phyloP scores from a whole-genome alignment of 2,888 invertebrate species.

The Pachliopta kotzebuea region DNA sequence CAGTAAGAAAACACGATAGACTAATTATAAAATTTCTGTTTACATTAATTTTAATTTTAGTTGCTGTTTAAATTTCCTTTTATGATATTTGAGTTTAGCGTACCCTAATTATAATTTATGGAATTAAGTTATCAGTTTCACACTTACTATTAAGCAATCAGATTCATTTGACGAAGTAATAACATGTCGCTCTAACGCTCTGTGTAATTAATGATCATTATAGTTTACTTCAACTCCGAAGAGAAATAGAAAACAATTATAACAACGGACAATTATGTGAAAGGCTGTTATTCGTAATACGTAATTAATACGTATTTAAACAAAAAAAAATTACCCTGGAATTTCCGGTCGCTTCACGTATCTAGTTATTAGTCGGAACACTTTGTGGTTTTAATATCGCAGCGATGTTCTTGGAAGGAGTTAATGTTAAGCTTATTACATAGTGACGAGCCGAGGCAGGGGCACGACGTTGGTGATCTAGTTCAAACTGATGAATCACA shows the following conservation, averaged over 20 bases:
- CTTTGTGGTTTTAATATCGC: conserved; percentile 40
- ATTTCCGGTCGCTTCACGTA: conserved; percentile 45
- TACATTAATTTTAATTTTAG: too few relatives aligned
- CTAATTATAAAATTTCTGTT: too few relatives aligned
- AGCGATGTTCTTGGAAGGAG: conserved; percentile 37
- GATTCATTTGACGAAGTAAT: conserved; percentile 51
- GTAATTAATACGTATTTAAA: conserved; percentile 47
- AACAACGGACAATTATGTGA: conserved; percentile 34
- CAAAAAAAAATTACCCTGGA: conserved; percentile 31
- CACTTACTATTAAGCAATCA: conserved; percentile 39
- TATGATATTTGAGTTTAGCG: too few relatives aligned
- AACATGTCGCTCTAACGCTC: conserved; percentile 42
- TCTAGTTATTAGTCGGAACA: conserved; percentile 46
- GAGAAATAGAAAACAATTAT: conserved; percentile 63
- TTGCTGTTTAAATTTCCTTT: too few relatives aligned
- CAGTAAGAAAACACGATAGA: too few relatives aligned
- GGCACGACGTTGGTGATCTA: conserved; percentile 35
- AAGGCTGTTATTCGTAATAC: conserved; percentile 52
- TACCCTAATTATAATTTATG: background rate
- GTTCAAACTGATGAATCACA: conserved; percentile 33
- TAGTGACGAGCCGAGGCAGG: conserved; percentile 34
- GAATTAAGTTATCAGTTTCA: conserved; percentile 38
- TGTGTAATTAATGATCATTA: conserved; percentile 53
- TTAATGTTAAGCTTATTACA: conserved; percentile 35
- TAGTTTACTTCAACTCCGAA: conserved; percentile 55